Conservation (phyloP, 1,140 invertebrate species). For the Ceratina japonica region DNA sequence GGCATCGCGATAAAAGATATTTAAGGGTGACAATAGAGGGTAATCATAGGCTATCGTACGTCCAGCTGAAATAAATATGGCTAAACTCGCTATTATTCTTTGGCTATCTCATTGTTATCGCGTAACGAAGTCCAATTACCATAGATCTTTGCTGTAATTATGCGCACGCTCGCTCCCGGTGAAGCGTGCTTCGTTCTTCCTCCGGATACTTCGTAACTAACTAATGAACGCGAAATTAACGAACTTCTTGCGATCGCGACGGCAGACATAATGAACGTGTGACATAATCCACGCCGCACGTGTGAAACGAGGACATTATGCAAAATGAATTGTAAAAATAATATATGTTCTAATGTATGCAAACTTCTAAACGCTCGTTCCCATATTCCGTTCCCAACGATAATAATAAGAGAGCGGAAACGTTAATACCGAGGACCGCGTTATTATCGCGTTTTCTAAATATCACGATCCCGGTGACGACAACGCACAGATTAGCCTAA, state of each 20-base stretch:
- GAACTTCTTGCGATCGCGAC: conserved; percentile 19
- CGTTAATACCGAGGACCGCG: no score
- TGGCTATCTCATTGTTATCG: background rate
- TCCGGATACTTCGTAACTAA: conserved; percentile 7
- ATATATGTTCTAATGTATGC: no score
- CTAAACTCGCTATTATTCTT: background rate
- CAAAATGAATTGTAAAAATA: background rate
- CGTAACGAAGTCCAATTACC: conserved; percentile 30
- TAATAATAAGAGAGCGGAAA: no score
- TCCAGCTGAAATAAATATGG: background rate
- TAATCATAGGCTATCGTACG: background rate
- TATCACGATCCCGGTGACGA: background rate
- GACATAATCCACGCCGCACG: background rate
- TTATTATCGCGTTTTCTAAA: no score
- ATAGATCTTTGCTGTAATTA: conserved; percentile 11
- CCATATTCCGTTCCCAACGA: background rate
- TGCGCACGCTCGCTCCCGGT: background rate
- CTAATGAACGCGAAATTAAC: conserved; percentile 33
- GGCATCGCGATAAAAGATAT: background rate
- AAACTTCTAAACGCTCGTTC: no score
- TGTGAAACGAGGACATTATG: background rate
- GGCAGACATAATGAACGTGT: conserved; percentile 2
- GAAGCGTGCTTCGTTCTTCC: background rate
- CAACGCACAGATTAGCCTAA: background rate
- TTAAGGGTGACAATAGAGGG: conserved; percentile 12